phyloP scores from a whole-genome alignment of 2,888 invertebrate genomes.

The Boloria euphrosyne region DNA sequence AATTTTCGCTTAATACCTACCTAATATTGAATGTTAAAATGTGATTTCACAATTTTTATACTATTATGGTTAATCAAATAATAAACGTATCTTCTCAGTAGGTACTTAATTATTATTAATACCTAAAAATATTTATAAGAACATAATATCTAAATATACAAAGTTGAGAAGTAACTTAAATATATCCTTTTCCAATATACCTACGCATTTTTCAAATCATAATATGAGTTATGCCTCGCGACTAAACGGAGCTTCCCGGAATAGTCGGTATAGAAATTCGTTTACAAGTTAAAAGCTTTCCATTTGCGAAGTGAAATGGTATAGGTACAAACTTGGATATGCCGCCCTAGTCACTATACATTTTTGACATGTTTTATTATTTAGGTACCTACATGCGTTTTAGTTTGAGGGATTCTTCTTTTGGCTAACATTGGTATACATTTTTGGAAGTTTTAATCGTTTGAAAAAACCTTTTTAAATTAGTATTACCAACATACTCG shows the following conservation, averaged over 20 bases:
- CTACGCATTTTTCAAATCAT: slow-evolving; percentile 32
- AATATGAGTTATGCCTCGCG: slow-evolving; percentile 29
- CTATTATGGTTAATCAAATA: too few relatives aligned
- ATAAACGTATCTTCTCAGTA: too few relatives aligned
- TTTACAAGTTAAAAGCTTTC: slow-evolving; percentile 74
- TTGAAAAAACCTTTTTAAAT: too few relatives aligned
- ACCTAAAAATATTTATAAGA: background rate
- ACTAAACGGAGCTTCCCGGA: slow-evolving; percentile 43
- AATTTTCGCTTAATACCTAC: slow-evolving; percentile 4
- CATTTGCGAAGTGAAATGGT: slow-evolving; percentile 61
- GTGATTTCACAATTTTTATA: too few relatives aligned
- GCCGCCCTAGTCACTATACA: slow-evolving; percentile 25
- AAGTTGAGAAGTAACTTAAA: too few relatives aligned
- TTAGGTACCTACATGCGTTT: slow-evolving; percentile 1
- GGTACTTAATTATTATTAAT: too few relatives aligned
- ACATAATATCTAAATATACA: background rate
- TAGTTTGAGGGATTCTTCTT: background rate
- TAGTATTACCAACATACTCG: too few relatives aligned
- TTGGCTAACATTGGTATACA: background rate
- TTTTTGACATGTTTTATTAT: slow-evolving; percentile 25
- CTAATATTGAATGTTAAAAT: background rate
- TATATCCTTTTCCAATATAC: background rate
- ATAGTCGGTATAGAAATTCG: slow-evolving; percentile 61
- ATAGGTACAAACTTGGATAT: slow-evolving; percentile 38
- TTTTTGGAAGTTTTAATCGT: background rate